Evolutionary conservation across 2,888 invertebrate genomes (phyloP), one percentile per base, ranked within the genome.

Genomic region (Bibio marci): DNA sequence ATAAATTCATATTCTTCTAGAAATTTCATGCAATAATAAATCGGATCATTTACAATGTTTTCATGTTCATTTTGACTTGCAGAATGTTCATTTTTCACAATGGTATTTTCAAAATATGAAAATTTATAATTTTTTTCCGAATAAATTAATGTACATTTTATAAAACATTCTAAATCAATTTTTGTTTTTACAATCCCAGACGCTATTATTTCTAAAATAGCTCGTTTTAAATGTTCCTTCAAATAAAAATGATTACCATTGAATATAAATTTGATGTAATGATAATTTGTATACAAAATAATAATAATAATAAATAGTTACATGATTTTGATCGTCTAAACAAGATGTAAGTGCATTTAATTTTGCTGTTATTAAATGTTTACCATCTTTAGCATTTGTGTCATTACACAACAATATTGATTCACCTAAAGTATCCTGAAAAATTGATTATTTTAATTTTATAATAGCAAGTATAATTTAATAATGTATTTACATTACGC

Each of bases 341-440:
- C 91, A 91, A 52, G 90, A 91, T 47, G 69, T 67, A 5, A 94
- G 79, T 6, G 88, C 77, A 40, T 75, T 69, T 37, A 85, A 57
- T 6, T 22, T 8, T 7, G 76, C 71, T 41, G 67, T 69, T 54
- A 92, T 69, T 43, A 95, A 62, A 35, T 69, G 66, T 48, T 72
- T 67, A 0, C 80, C 90, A 41, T 74, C 66, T 48, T 70, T 67
- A 46, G 71, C 73, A 54, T 91, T 88, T 46, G 65, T 70, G 31
- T 74, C 70, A 45, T 80, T 79, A 55, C 94, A 94, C 32, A 95
- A 71, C 34, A 97, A 65, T 49, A 94, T 80, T 56, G 94, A 92
- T 64, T 95, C 94, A 27, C 94, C 91, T 42, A 68, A 62, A 2
- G 60, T 63, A 46, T 75, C 75, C 57, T 63, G 59, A 18, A 35